phyloP scores from a whole-genome alignment of 2,888 invertebrate genomes.

The Lepas anatifera region DNA sequence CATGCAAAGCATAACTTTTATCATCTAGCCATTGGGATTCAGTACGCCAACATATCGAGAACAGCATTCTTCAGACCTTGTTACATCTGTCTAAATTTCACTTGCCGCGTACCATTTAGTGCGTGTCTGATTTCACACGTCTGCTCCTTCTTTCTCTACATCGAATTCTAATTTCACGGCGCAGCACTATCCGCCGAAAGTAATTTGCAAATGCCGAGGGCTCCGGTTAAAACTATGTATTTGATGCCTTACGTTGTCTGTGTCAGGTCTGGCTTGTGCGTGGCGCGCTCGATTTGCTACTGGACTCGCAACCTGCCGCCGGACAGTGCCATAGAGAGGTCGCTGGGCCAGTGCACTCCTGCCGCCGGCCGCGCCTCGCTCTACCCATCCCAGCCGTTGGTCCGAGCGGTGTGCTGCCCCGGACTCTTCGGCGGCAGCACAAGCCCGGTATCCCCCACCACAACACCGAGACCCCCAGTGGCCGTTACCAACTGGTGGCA shows the following conservation, averaged over 20 bases:
- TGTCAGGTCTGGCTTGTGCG: not conserved
- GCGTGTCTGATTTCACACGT: too few species aligned
- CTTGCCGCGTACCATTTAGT: too few species aligned
- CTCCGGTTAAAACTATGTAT: too few species aligned
- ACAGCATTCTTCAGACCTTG: too few species aligned
- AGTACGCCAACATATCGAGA: too few species aligned
- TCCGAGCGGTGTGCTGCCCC: not conserved
- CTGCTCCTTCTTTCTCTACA: too few species aligned
- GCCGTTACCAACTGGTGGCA: not conserved
- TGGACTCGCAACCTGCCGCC: not conserved
- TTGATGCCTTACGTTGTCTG: not conserved
- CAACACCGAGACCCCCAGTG: constrained; percentile 23
- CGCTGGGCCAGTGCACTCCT: not conserved
- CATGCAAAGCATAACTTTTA: too few species aligned
- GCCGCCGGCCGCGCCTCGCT: not conserved
- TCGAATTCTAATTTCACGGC: too few species aligned
- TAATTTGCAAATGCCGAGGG: too few species aligned
- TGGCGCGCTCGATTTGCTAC: not conserved
- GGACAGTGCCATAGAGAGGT: not conserved
- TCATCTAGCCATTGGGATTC: too few species aligned
- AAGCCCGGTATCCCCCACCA: not conserved
- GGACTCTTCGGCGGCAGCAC: not conserved
- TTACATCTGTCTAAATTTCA: too few species aligned
- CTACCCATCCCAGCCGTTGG: not conserved
- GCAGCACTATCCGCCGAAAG: too few species aligned